Evolutionary conservation across 2,113 vertebrate species (phyloP), one percentile per base, ranked within the genome.

Genomic region (Oenanthe oenanthe): DNA sequence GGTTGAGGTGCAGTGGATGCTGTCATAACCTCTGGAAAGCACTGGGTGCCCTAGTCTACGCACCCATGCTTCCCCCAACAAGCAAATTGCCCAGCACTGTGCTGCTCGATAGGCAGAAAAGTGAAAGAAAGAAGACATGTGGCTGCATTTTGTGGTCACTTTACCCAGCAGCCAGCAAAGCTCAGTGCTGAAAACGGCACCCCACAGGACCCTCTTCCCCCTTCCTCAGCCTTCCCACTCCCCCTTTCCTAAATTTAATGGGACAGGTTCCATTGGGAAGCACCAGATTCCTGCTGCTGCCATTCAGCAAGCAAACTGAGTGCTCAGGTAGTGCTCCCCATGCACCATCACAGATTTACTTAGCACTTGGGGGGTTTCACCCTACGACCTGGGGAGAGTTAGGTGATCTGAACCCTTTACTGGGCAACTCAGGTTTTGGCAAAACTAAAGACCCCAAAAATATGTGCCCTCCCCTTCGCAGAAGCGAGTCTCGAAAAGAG

Each of bases 41-140:
- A 71, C 28, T 3, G 5, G 7, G 7, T 29, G 9, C 34, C 21
- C 51, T 15, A 2, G 9, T 16, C 6, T 1, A 3, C 14, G 21
- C 21, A 85, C 8, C 5, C 3, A 3, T 0, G 0, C 15, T 53
- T 78, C 25, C 47, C 31, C 48, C 8, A 19, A 32, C 28, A 61
- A 42, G 29, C 0, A 1, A 50, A 17, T 45, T 3, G 10, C 24
- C 19, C 4, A 5, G 13, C 5, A 13, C 6, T 0, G 0, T 21
- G n/a, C 13, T 11, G 9, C 22, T 0, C 0, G 21, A 38, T 32
- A 36, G 10, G 20, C 12, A 77, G 32, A 78, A 90, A 34, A 5
- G 7, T 6, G 17, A 77, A 74, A 90, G n/a, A 1, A 1, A 53
- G 8, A 51, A 14, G 7, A 50, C 4, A 53, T 0, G 0, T 10